phyloP scores from a whole-genome alignment of 2,797 vertebrate genomes.

The Gallirallus australis region DNA sequence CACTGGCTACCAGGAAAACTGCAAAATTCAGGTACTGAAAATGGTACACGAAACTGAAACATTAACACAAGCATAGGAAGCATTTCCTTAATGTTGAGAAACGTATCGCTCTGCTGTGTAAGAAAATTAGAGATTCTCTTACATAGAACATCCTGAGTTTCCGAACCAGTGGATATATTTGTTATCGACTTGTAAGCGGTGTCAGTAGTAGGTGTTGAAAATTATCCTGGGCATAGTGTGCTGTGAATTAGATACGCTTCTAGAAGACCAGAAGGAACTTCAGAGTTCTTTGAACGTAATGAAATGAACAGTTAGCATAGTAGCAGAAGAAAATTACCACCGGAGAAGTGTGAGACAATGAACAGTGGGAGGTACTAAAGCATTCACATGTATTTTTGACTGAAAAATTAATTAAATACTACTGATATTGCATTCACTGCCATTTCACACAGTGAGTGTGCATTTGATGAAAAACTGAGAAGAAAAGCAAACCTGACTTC shows the following conservation, averaged over 20 bases:
- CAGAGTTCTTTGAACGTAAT: background rate
- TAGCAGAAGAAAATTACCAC: background rate
- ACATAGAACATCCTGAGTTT: background rate
- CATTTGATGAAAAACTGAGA: background rate
- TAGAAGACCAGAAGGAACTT: background rate
- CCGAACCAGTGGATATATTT: background rate
- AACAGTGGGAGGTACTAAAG: background rate
- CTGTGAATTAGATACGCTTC: background rate
- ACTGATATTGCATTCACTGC: background rate
- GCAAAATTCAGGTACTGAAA: background rate
- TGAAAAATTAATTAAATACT: background rate
- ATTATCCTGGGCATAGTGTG: accelerated
- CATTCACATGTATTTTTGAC: background rate
- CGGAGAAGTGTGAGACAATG: background rate
- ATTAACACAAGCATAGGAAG: background rate
- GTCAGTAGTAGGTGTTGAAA: background rate
- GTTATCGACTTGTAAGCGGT: background rate
- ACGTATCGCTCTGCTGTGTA: background rate
- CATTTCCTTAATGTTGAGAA: background rate
- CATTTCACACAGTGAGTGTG: background rate
- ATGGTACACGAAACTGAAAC: background rate
- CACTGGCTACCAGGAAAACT: background rate
- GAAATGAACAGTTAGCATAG: background rate
- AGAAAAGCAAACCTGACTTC: background rate
- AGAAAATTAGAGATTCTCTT: background rate